These are phyloP conservation scores for Emydoidea blandingii DNA, from an alignment of 2,797 vertebrate genomes.

Conservation along the genomic window DNA sequence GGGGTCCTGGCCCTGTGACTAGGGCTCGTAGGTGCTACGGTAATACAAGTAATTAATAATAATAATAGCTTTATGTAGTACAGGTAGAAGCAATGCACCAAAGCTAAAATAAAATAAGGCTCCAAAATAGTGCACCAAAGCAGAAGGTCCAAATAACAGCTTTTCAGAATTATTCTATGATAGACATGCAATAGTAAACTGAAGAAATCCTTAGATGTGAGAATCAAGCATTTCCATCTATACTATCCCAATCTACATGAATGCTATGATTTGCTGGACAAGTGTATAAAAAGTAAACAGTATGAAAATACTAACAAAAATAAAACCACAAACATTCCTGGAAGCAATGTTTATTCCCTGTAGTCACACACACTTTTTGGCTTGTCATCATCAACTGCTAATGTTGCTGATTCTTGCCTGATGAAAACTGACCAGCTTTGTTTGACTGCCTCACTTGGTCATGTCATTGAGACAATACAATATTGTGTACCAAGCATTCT, in stretches of 20 bases:
- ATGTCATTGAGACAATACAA: background rate
- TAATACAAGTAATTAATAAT: background rate
- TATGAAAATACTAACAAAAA: background rate
- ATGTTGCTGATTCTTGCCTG: background rate
- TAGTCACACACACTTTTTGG: background rate
- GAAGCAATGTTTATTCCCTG: background rate
- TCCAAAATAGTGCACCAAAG: background rate
- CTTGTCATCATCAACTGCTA: background rate
- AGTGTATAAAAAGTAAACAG: background rate
- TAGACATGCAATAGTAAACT: background rate
- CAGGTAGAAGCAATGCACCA: background rate
- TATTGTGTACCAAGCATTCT: background rate
- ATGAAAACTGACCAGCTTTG: background rate
- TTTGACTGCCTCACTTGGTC: background rate
- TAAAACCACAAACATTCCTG: background rate
- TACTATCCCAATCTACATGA: background rate
- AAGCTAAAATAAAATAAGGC: background rate
- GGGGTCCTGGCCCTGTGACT: background rate
- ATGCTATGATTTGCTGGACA: background rate
- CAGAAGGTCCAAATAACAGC: background rate
- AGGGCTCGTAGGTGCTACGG: background rate
- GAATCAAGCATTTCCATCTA: background rate
- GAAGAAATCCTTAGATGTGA: background rate
- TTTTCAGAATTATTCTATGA: background rate
- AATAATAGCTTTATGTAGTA: background rate